Conservation (phyloP, 2,797 vertebrate species). For the Micrastur ruficollis region DNA sequence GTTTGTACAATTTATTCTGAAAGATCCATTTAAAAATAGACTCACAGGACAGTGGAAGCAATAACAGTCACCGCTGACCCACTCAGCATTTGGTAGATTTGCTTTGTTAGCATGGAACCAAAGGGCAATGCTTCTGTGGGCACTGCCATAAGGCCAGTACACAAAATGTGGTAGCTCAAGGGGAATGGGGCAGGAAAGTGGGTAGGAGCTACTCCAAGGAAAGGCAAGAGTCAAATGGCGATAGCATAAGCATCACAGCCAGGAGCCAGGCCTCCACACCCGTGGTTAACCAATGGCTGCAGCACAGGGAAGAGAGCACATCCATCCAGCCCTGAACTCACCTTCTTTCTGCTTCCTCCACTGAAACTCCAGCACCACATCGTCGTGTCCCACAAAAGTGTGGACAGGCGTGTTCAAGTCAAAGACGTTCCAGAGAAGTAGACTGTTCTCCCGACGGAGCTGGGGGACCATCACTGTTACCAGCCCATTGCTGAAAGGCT, state of each 20-base stretch:
- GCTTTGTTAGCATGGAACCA: not conserved
- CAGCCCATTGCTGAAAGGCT: constrained; percentile 94
- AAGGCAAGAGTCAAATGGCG: not conserved
- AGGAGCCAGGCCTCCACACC: not conserved
- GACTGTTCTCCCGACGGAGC: constrained; percentile 92
- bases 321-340: constrained; percentile 40
- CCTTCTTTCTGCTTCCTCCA: constrained; percentile 97
- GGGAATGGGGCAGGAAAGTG: not conserved
- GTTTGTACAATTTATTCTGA: not conserved
- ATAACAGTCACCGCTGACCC: not conserved
- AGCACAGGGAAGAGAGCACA: accelerated
- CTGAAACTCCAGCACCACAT: constrained; percentile 95
- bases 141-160: not conserved
- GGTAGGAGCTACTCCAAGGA: not conserved
- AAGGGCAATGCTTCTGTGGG: not conserved
- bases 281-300: not conserved
- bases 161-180: not conserved
- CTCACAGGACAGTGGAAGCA: not conserved
- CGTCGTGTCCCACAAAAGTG: constrained; percentile 95
- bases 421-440: constrained; percentile 91
- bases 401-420: constrained; percentile 94
- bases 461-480: constrained; percentile 99
- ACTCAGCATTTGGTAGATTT: not conserved
- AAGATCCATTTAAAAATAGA: not conserved
- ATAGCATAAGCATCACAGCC: not conserved